Base-by-base conservation (phyloP, 2,888 invertebrate genomes). In the Fissipunctia ypsillon region DNA sequence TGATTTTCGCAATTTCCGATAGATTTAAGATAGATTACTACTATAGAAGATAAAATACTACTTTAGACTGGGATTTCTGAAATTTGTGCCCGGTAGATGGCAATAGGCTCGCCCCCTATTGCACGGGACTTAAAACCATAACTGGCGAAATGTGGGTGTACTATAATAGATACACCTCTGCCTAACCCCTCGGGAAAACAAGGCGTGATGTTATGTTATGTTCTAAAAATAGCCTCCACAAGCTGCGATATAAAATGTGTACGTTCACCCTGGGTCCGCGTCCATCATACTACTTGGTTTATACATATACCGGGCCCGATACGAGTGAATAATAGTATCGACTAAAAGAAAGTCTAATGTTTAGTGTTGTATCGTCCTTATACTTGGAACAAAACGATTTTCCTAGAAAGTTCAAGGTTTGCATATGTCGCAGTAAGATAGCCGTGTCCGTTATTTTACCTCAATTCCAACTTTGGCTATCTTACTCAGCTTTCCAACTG, bases 401-500 rank as follows among this genome's bases (percentile, higher is more conserved):
- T 65, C 80, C 64, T 38, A 83, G 83, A 73, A 80, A 69, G 59
- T 31, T 57, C n/a, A 68, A 64, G 75, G 64, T 71, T 78, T 63
- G 45, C 43, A 63, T 71, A 75, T 52, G 22, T 43, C 56, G 57
- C 77, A 56, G 50, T 71, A 35, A 73, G 69, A 71, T 70, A 61
- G 41, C 19, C 43, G 25, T 56, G 56, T 41, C 70, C 78, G 76
- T 73, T 83, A 83, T 60, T 60, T 71, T 76, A 72, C 84, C 80
- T 80, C 80, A 35, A 70, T 83, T 60, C 64, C 69, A 22, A 48
- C 61, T 83, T 70, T 68, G 74, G 83, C 80, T 81, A 83, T 81
- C 80, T 79, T 68, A 38, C 65, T 59, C 31, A 48, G 70, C 84
- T 75, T 83, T 83, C 84, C 71, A 80, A 75, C 71, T 64, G 84